phyloP scores from a whole-genome alignment of 2,888 invertebrate genomes.

The Invenusta paracnida region DNA sequence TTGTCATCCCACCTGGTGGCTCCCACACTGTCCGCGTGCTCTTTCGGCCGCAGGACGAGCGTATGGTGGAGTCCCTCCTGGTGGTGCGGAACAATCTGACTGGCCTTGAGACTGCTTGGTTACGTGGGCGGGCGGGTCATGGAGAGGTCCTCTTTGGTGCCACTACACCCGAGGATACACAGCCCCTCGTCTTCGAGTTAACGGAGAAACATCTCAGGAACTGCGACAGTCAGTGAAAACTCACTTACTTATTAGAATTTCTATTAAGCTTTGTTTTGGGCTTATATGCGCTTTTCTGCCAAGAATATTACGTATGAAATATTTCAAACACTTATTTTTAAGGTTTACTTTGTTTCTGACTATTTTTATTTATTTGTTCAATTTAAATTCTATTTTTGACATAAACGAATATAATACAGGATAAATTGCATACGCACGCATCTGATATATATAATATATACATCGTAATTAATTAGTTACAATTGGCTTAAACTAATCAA shows the following conservation, averaged over 20 bases:
- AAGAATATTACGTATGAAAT: too few relatives aligned
- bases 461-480: too few relatives aligned
- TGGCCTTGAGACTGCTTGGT: conserved; percentile 75
- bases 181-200: conserved; percentile 76
- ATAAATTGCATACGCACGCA: too few relatives aligned
- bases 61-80: conserved; percentile 27
- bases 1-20: not conserved
- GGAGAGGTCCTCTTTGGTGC: conserved; percentile 82
- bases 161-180: conserved; percentile 71
- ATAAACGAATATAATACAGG: too few relatives aligned
- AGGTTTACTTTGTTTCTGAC: too few relatives aligned
- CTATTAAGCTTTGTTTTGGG: too few relatives aligned
- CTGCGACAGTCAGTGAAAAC: conserved; percentile 64
- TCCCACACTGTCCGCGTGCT: not conserved
- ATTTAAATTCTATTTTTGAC: too few relatives aligned
- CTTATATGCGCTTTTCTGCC: too few relatives aligned
- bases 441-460: too few relatives aligned
- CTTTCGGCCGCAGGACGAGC: not conserved
- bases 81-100: conserved; percentile 80
- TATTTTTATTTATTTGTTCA: too few relatives aligned
- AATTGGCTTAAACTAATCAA: too few relatives aligned
- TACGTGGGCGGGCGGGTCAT: conserved; percentile 77
- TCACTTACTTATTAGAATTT: not conserved
- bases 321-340: too few relatives aligned
- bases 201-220: conserved; percentile 67